Percentiles rank a stretch among this genome's conserved stretches.
These are phyloP conservation scores for Sorex araneus DNA, from an alignment of 2,113 vertebrate species.

Conservation along the genomic window DNA sequence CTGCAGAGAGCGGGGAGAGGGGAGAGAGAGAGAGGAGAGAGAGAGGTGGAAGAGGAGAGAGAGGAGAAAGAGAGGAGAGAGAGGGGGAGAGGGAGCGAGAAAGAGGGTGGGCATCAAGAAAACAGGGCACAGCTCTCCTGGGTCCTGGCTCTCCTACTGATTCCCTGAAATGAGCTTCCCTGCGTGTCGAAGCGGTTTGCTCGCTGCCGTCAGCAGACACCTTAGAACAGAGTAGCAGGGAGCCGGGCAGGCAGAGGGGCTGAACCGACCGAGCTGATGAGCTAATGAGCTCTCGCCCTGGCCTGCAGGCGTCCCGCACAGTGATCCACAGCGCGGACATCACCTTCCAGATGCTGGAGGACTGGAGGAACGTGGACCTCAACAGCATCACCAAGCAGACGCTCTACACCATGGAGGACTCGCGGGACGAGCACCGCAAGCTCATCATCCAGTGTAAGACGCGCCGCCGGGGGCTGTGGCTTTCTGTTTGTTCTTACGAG, in stretches of 20 bases:
- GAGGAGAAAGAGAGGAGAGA: no score
- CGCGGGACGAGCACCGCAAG: slow-evolving; percentile 96
- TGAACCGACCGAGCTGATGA: slow-evolving; percentile 74
- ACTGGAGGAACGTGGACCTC: slow-evolving; percentile 99
- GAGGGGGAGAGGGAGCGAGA: no score
- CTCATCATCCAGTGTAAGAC: slow-evolving; percentile 97
- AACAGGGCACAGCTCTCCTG: not conserved
- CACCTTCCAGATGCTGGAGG: slow-evolving; percentile 99
- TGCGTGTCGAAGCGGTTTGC: not conserved
- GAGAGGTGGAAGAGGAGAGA: no score
- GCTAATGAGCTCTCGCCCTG: slow-evolving; percentile 84
- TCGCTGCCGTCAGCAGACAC: slow-evolving; percentile 30
- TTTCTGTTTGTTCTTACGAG: slow-evolving; percentile 9
- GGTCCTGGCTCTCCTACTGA: not conserved
- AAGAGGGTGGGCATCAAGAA: not conserved
- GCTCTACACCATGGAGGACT: slow-evolving; percentile 99
- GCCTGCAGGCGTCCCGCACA: slow-evolving; percentile 95
- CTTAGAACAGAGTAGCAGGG: slow-evolving; percentile 76
- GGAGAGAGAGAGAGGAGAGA: no score
- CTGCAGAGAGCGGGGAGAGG: no score
- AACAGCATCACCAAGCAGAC: slow-evolving; percentile 99
- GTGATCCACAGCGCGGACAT: slow-evolving; percentile 99
- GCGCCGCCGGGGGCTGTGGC: not conserved
- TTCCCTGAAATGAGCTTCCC: slow-evolving; percentile 4
- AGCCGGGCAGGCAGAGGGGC: slow-evolving; percentile 51